Evolutionary conservation across 2,888 invertebrate genomes (phyloP), one percentile per base, ranked within the genome.

Genomic region (Agrochola macilenta): DNA sequence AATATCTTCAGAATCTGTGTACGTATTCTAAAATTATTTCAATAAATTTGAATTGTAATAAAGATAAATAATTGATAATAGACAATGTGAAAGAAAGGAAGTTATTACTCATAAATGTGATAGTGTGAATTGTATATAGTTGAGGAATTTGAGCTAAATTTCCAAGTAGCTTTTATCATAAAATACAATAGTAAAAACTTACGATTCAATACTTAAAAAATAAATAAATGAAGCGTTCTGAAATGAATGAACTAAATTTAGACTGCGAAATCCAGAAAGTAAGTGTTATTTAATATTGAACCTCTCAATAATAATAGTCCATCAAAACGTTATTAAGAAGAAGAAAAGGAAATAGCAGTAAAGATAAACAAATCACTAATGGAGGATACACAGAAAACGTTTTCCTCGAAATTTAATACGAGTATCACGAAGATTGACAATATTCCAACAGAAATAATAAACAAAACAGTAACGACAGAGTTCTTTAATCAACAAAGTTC

Each of bases 341-440:
- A 69, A 30, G 30, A 71, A 43, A 23, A 71, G 5, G 11, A 77
- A 35, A 73, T 52, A 72, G 52, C 70, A 35, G 8, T 20, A 26
- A 58, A 39, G 14, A 60, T 69, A 79, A 64, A 74, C 54, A 81
- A 65, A 20, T 54, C n/a, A 54, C 54, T 69, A 79, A 80, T 65
- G 74, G 74, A 54, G n/a, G 49, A 1, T 7, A 54, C 26, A 73
- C 54, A 23, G 35, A 83, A 78, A 73, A 26, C 26, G 9, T 73
- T 73, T 61, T 57, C 35, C 14, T n/a, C 20, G 30, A 71, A 58
- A 69, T 43, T 30, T 12, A 26, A 46, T 58, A n/a, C n/a, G n/a
- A n/a, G n/a, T n/a, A n/a, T 5, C 30, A 63, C 12, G n/a, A 63
- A 63, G 14, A 58, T 63, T 70, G 26, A 23, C 57, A 63, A 60